Evolutionary conservation across 1,140 invertebrate genomes (phyloP).

Genomic region (Nomia melanderi): DNA sequence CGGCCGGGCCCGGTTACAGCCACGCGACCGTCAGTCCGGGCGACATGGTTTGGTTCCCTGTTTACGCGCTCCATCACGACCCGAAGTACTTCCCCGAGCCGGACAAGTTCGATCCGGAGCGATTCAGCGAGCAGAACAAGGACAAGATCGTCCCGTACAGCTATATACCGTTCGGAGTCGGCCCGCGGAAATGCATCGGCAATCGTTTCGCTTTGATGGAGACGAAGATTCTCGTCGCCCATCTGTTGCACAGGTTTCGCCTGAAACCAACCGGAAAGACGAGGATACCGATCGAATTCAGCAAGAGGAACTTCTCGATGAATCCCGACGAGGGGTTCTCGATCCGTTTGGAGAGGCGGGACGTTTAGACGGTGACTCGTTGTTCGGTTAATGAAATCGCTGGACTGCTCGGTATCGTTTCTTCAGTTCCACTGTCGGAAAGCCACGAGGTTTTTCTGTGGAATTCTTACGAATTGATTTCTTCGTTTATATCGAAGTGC

Average conservation of each 20-base stretch:
- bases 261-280: conserved; percentile 64
- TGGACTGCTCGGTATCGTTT: no score
- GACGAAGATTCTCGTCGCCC: conserved; percentile 69
- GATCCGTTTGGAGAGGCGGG: conserved; percentile 62
- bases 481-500: no score
- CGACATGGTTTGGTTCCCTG: conserved; percentile 51
- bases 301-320: conserved; percentile 63
- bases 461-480: no score
- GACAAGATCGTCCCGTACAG: conserved; percentile 71
- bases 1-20: conserved; percentile 22
- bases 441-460: no score
- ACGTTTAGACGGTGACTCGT: not conserved
- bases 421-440: no score
- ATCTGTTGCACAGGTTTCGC: conserved; percentile 67
- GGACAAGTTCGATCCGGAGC: conserved; percentile 78
- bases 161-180: conserved; percentile 83
- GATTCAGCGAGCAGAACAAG: conserved; percentile 76
- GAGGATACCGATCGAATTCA: conserved; percentile 57
- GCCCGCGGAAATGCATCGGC: conserved; percentile 70
- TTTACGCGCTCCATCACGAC: conserved; percentile 67
- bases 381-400: no score
- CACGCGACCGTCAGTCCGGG: conserved; percentile 34
- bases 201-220: conserved; percentile 75
- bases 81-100: conserved; percentile 73
- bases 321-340: conserved; percentile 66